A percentile compares a stretch with the other conserved stretches of the same genome.
phyloP scores from a whole-genome alignment of 2,888 invertebrate species.

The Apocheima hispidaria region DNA sequence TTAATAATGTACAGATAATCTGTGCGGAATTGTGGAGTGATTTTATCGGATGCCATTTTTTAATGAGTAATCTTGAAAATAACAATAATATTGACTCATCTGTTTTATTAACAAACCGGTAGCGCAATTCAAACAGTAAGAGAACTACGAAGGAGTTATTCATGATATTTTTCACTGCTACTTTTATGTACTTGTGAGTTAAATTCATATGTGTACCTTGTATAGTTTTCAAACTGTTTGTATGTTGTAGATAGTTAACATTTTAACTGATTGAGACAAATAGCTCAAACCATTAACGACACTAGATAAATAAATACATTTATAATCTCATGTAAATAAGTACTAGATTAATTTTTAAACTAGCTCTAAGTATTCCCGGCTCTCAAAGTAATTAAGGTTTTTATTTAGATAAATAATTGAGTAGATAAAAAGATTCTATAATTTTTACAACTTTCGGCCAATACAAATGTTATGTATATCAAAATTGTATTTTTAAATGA shows the following conservation, averaged over 20 bases:
- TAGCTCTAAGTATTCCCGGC: constrained; percentile 83
- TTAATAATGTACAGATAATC: constrained; percentile 69
- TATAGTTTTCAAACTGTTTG: constrained; percentile 4
- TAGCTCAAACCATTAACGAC: constrained; percentile 83
- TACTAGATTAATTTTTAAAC: constrained; percentile 72
- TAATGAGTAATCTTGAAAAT: constrained; percentile 52
- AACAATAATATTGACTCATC: constrained; percentile 41
- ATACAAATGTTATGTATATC: constrained; percentile 81
- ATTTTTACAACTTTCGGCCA: constrained; percentile 82
- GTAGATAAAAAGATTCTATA: constrained; percentile 64
- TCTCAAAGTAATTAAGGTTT: constrained; percentile 84
- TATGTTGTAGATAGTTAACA: constrained; percentile 50
- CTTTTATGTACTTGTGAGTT: not conserved
- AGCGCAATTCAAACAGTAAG: constrained; percentile 21
- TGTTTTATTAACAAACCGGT: constrained; percentile 40
- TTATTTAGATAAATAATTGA: constrained; percentile 75
- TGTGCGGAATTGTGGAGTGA: constrained; percentile 53
- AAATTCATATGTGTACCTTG: not conserved
- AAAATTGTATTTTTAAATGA: constrained; percentile 85
- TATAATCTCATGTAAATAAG: constrained; percentile 85
- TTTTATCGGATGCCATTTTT: constrained; percentile 64
- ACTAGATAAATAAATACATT: constrained; percentile 81
- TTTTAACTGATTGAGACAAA: constrained; percentile 65
- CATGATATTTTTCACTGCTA: not conserved
- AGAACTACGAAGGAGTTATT: constrained; percentile 2